phyloP scores from a whole-genome alignment of 2,113 vertebrate genomes.

The Tachysurus vachellii region DNA sequence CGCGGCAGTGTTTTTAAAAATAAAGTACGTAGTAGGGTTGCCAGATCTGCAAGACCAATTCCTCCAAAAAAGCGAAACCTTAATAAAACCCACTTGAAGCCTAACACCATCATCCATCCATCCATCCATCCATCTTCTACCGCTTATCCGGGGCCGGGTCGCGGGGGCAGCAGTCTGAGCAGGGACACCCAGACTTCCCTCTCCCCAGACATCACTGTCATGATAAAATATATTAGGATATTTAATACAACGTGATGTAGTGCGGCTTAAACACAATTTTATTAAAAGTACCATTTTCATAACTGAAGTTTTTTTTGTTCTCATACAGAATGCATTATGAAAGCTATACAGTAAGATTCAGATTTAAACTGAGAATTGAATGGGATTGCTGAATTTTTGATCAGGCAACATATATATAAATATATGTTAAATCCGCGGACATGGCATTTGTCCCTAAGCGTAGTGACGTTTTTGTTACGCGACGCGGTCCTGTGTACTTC shows the following conservation, averaged over 20 bases:
- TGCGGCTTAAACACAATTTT: background rate
- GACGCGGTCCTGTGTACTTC: background rate
- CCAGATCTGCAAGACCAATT: background rate
- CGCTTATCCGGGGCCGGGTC: no score
- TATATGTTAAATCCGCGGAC: background rate
- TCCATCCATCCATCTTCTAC: no score
- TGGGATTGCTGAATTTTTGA: background rate
- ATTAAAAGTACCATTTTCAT: background rate
- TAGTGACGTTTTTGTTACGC: background rate
- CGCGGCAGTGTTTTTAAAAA: conserved; percentile 39
- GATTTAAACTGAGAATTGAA: no score
- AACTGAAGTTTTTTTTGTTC: background rate
- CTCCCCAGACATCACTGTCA: no score
- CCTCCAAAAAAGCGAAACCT: background rate
- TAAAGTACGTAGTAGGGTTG: background rate
- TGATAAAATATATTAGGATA: background rate
- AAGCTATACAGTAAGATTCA: background rate
- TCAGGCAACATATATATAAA: no score
- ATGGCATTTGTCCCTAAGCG: background rate
- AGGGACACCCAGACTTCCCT: no score
- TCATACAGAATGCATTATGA: background rate
- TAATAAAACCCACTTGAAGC: background rate
- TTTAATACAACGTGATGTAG: background rate
- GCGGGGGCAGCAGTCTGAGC: no score
- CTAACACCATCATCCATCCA: background rate